These are phyloP conservation scores for Drosophila birchii DNA, from an alignment of 2,888 invertebrate genomes.

Conservation along the genomic window DNA sequence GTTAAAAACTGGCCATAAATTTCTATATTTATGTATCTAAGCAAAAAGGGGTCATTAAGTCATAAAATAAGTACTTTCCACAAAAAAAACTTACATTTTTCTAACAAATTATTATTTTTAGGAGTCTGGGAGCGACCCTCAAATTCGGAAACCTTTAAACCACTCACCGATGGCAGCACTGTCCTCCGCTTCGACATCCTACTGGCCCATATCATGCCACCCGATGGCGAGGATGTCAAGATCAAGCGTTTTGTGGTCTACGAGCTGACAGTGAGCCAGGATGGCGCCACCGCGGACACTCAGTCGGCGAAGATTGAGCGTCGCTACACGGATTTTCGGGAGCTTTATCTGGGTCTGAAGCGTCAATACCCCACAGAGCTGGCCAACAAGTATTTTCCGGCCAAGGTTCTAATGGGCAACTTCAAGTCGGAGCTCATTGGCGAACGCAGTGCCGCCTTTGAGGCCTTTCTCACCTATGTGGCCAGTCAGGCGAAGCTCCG, in stretches of 20 bases:
- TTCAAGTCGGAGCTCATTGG: conserved; percentile 89
- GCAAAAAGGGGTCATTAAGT: not conserved
- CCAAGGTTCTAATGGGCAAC: conserved; percentile 89
- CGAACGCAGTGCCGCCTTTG: conserved; percentile 88
- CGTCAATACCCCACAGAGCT: conserved; percentile 87
- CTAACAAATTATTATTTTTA: conserved; percentile 31
- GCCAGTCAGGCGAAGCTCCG: conserved; percentile 86
- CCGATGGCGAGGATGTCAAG: conserved; percentile 86
- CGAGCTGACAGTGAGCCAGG: conserved; percentile 88
- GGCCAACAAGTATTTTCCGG: conserved; percentile 87
- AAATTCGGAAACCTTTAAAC: conserved; percentile 41
- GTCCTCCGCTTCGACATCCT: conserved; percentile 87
- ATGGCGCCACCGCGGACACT: conserved; percentile 85
- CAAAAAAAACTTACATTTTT: no score
- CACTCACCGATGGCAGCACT: conserved; percentile 76
- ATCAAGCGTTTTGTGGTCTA: conserved; percentile 89
- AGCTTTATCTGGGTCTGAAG: conserved; percentile 87
- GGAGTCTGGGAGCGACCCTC: conserved; percentile 82
- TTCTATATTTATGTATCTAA: not conserved
- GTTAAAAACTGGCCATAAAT: not conserved
- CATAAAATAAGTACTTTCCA: not conserved
- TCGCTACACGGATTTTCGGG: conserved; percentile 90
- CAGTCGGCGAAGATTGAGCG: conserved; percentile 89
- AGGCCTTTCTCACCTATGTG: conserved; percentile 87
- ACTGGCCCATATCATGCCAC: conserved; percentile 88